A percentile compares a stretch with the other conserved stretches of the same genome.
Evolutionary conservation across 2,888 invertebrate species (phyloP).

Genomic region (Girardia tigrina): DNA sequence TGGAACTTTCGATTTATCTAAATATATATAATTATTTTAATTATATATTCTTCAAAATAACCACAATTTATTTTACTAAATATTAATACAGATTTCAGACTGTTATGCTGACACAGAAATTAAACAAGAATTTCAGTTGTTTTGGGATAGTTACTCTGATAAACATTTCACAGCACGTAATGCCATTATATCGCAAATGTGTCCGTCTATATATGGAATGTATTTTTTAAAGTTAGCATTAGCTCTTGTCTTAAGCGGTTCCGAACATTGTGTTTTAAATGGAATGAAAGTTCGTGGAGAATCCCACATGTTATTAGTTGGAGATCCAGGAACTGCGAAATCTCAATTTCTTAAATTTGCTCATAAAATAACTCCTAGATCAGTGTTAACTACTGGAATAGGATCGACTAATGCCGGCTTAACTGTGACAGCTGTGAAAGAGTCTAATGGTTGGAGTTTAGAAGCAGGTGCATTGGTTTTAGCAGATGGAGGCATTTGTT

Average conservation of each 20-base stretch:
- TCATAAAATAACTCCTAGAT: slow-evolving; percentile 59
- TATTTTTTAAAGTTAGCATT: slow-evolving; percentile 73
- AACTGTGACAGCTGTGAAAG: slow-evolving; percentile 72
- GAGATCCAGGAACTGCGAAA: slow-evolving; percentile 74
- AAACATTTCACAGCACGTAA: slow-evolving; percentile 63
- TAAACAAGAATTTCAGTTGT: slow-evolving; percentile 19
- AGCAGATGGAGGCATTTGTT: slow-evolving; percentile 75
- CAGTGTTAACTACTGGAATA: slow-evolving; percentile 70
- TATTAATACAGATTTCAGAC: neutral
- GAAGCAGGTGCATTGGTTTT: slow-evolving; percentile 77
- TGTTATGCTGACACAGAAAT: neutral
- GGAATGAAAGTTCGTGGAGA: slow-evolving; percentile 62
- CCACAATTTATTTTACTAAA: too few relatives aligned
- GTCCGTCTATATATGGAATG: slow-evolving; percentile 73
- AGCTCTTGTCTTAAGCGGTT: slow-evolving; percentile 56
- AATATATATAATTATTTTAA: too few relatives aligned
- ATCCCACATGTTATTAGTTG: slow-evolving; percentile 69
- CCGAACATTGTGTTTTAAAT: slow-evolving; percentile 40
- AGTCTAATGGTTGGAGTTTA: slow-evolving; percentile 66
- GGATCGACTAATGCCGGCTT: slow-evolving; percentile 74
- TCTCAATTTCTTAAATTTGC: slow-evolving; percentile 68
- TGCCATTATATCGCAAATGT: slow-evolving; percentile 64
- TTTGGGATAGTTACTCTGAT: slow-evolving; percentile 54
- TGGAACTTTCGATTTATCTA: too few relatives aligned
- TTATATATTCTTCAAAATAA: too few relatives aligned